Evolutionary conservation across 2,888 invertebrate genomes (phyloP).

Genomic region (Tethea ocularis): DNA sequence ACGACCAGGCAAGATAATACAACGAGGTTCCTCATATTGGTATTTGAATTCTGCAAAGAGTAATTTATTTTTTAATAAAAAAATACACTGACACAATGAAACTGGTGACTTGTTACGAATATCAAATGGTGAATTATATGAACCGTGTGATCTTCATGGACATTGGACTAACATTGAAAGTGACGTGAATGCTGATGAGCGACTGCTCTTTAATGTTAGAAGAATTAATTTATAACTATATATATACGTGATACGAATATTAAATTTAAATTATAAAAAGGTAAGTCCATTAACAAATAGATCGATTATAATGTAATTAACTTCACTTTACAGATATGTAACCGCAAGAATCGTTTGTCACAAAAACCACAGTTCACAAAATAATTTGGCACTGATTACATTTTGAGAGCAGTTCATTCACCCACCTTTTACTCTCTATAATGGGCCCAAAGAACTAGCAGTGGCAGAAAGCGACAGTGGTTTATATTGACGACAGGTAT

Average conservation of each 20-base stretch:
- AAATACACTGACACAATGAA: constrained; percentile 37
- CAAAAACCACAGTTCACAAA: constrained; percentile 51
- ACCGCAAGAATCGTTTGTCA: constrained; percentile 17
- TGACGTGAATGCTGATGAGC: constrained; percentile 49
- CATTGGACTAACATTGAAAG: constrained; percentile 42
- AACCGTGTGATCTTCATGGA: constrained; percentile 47
- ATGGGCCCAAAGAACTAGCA: constrained; percentile 74
- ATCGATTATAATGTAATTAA: not conserved
- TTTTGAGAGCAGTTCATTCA: constrained; percentile 53
- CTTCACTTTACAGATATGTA: constrained; percentile 7
- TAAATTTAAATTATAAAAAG: not conserved
- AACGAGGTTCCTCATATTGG: constrained; percentile 63
- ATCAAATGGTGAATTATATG: constrained; percentile 47
- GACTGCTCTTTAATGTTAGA: not conserved
- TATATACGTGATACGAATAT: not conserved
- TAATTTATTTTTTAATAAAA: constrained; percentile 28
- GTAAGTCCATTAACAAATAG: not conserved
- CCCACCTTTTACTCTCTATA: constrained; percentile 79
- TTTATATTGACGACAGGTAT: constrained; percentile 73
- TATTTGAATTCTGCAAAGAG: constrained; percentile 45
- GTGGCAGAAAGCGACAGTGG: constrained; percentile 75
- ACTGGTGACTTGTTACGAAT: constrained; percentile 44
- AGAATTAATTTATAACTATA: not conserved
- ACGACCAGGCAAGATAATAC: constrained; percentile 62
- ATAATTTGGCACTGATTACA: constrained; percentile 47